phyloP scores from a whole-genome alignment of 2,113 vertebrate species.

The Oryzias woworae region DNA sequence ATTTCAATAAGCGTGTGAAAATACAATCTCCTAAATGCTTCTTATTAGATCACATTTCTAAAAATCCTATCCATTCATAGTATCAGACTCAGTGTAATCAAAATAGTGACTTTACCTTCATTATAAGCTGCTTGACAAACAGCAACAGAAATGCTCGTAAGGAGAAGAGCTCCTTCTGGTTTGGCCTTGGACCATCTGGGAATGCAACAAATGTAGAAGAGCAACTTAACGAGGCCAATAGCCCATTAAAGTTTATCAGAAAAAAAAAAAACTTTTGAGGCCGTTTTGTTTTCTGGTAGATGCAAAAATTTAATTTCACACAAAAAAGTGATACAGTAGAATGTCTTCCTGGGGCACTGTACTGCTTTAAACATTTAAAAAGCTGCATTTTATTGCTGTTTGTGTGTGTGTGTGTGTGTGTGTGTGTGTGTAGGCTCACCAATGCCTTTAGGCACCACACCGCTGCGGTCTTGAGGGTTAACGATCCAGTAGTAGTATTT shows the following conservation, averaged over 20 bases:
- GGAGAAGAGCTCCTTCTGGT: conserved; percentile 88
- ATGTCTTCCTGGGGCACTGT: neutral
- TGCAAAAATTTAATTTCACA: no score
- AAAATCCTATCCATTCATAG: no score
- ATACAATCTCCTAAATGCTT: no score
- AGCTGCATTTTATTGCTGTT: neutral
- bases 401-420: no score
- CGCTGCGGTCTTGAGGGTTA: conserved; percentile 95
- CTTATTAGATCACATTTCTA: no score
- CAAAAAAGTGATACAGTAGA: neutral
- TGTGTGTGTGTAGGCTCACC: conserved; percentile 74
- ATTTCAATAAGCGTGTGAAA: no score
- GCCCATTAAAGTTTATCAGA: neutral
- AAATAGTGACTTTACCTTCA: conserved; percentile 82
- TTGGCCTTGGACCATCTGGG: conserved; percentile 91
- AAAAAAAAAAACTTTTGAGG: neutral
- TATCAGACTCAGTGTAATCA: no score
- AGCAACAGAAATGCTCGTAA: conserved; percentile 91
- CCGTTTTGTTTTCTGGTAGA: neutral
- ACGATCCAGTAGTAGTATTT: conserved; percentile 97
- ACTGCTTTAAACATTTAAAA: neutral
- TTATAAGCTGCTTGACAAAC: conserved; percentile 96
- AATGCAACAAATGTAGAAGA: conserved; percentile 7
- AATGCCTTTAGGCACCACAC: conserved; percentile 88
- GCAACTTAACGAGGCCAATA: neutral